These are phyloP conservation scores for Sebastes trivittatus DNA, from an alignment of 2,797 vertebrate genomes.

Conservation along the genomic window DNA sequence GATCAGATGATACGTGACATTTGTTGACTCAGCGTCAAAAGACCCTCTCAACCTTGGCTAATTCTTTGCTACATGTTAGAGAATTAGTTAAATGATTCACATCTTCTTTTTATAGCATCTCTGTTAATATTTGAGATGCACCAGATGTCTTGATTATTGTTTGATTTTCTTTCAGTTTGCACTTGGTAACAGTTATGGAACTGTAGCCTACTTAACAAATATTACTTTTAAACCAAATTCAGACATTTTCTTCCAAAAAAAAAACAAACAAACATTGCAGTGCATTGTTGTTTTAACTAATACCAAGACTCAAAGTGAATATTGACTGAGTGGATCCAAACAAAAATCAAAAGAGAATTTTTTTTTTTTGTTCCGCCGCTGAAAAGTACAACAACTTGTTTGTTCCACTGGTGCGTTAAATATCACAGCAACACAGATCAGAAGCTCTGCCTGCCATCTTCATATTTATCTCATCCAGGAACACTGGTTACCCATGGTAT, in stretches of 20 bases:
- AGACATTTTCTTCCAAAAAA: not conserved
- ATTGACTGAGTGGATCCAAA: not conserved
- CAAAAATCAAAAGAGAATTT: not conserved
- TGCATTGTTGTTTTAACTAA: not conserved
- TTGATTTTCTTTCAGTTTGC: no score
- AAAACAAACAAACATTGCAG: not conserved
- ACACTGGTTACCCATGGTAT: not conserved
- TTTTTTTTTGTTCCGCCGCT: not conserved
- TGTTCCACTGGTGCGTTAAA: constrained; percentile 14
- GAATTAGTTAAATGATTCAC: not conserved
- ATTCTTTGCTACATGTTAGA: not conserved
- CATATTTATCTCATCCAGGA: constrained; percentile 31
- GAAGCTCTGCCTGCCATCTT: constrained; percentile 14
- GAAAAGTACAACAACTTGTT: not conserved
- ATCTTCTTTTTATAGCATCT: not conserved
- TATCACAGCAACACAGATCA: constrained; percentile 24
- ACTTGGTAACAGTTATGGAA: not conserved
- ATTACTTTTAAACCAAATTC: not conserved
- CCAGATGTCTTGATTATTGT: not conserved
- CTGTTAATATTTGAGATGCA: not conserved
- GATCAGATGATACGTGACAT: not conserved
- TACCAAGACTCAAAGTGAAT: not conserved
- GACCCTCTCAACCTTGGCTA: no score
- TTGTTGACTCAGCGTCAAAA: not conserved
- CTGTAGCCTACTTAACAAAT: not conserved